phyloP scores from a whole-genome alignment of 2,797 vertebrate species.

The Tenualosa ilisha region DNA sequence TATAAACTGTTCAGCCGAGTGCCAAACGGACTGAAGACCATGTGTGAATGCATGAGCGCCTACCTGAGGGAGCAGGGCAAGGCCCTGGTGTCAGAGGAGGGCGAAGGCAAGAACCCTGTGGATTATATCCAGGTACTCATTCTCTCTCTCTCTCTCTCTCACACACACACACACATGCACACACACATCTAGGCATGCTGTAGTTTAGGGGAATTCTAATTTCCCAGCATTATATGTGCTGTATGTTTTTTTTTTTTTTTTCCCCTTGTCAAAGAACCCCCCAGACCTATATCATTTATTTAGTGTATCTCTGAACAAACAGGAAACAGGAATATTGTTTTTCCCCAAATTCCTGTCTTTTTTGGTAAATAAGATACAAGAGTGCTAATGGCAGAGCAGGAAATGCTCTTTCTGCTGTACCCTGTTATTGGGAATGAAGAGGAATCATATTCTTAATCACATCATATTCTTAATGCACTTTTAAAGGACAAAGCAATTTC shows the following conservation, averaged over 20 bases:
- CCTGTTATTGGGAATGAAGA: too few species aligned
- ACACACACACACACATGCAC: background rate
- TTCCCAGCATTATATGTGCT: background rate
- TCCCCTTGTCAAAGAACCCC: background rate
- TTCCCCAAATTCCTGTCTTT: background rate
- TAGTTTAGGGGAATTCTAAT: background rate
- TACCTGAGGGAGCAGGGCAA: conserved; percentile 97
- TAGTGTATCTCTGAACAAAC: background rate
- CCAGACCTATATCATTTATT: background rate
- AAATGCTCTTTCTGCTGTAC: too few species aligned
- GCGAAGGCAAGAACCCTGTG: conserved; percentile 96
- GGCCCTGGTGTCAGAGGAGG: conserved; percentile 96
- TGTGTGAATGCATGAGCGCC: conserved; percentile 98
- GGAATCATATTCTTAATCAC: too few species aligned
- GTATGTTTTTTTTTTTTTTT: background rate
- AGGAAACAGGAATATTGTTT: background rate
- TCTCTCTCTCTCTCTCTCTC: background rate
- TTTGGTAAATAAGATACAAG: too few species aligned
- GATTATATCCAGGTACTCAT: conserved; percentile 92
- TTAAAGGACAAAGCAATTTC: too few species aligned
- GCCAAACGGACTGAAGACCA: conserved; percentile 96
- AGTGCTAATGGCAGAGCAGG: too few species aligned
- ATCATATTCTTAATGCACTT: too few species aligned
- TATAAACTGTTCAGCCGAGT: conserved; percentile 97
- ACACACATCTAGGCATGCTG: background rate